Percentiles rank a stretch among this genome's conserved stretches.
Evolutionary conservation across 2,888 invertebrate genomes (phyloP).

Genomic region (Tinea pellionella): DNA sequence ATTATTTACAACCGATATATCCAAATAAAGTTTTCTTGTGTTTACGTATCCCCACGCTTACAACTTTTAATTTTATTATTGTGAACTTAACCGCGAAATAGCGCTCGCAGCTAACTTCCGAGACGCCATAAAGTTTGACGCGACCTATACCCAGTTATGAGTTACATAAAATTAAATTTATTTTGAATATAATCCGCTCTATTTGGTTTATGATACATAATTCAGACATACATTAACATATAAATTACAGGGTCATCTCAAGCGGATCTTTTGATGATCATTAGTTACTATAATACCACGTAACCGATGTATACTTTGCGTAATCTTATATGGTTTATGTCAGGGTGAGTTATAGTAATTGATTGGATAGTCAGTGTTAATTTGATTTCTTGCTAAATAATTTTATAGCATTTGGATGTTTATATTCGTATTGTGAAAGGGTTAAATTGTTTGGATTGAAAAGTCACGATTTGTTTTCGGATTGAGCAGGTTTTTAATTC

Average conservation of each 20-base stretch:
- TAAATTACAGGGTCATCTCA: conserved; percentile 10
- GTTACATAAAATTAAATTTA: too few relatives aligned
- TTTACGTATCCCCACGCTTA: too few relatives aligned
- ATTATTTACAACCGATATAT: too few relatives aligned
- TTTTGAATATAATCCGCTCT: neutral
- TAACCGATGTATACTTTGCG: neutral
- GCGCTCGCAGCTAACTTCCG: too few relatives aligned
- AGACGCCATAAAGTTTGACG: too few relatives aligned
- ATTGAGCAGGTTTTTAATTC: neutral
- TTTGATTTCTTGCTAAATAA: neutral
- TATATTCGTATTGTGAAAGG: neutral
- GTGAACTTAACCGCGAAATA: too few relatives aligned
- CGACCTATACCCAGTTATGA: too few relatives aligned
- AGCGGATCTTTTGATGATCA: neutral
- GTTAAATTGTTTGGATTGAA: neutral
- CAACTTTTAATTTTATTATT: too few relatives aligned
- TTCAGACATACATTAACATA: neutral
- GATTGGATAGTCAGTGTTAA: neutral
- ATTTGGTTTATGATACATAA: neutral
- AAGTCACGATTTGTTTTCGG: neutral
- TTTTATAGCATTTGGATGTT: neutral
- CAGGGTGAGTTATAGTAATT: conserved; percentile 1
- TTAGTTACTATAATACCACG: neutral
- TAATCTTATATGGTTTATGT: neutral
- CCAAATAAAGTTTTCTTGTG: too few relatives aligned